phyloP scores from a whole-genome alignment of 2,888 invertebrate species.

The Cancer borealis region DNA sequence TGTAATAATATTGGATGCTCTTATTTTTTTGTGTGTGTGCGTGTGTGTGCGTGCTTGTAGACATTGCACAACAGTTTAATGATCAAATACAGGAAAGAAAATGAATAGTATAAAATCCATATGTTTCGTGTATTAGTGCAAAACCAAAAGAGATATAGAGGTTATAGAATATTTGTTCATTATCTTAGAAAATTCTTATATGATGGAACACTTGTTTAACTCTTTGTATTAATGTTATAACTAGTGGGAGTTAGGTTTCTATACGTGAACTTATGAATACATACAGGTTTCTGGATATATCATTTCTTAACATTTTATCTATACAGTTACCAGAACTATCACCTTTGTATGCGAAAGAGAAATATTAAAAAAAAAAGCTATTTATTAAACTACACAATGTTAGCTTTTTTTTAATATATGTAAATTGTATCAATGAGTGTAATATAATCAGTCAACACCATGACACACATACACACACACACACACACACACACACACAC shows the following conservation, averaged over 20 bases:
- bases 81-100: too few relatives aligned
- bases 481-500: not conserved
- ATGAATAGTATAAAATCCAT: too few relatives aligned
- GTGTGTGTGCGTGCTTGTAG: not conserved
- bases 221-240: not conserved
- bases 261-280: not conserved
- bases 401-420: not conserved
- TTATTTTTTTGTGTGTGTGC: not conserved
- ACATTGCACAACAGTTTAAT: too few relatives aligned
- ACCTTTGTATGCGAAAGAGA: not conserved
- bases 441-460: not conserved
- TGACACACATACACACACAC: too few relatives aligned
- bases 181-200: not conserved
- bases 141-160: too few relatives aligned
- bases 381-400: not conserved
- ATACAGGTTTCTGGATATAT: not conserved
- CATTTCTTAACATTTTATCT: too few relatives aligned
- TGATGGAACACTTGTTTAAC: not conserved
- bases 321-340: not conserved
- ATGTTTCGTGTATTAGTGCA: too few relatives aligned
- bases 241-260: not conserved
- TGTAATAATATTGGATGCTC: not conserved
- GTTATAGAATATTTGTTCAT: not conserved
- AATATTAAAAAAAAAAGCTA: not conserved
- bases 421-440: not conserved